Evolutionary conservation across 2,113 vertebrate species (phyloP).

Genomic region (Spheniscus mendiculus): DNA sequence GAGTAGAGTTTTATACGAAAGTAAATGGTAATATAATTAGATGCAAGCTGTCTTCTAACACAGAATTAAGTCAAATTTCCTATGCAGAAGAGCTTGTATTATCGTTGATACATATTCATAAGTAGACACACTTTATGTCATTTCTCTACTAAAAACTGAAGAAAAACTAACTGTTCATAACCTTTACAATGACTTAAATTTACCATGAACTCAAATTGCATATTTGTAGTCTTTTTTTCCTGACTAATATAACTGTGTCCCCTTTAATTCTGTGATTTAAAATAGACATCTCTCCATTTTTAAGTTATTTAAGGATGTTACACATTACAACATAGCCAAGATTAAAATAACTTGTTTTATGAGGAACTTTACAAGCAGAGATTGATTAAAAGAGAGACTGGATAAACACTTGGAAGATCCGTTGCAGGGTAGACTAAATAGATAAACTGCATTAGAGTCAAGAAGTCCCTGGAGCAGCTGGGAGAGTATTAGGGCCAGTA

Average conservation of each 20-base stretch:
- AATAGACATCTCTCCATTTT: not conserved
- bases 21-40: slow-evolving; percentile 65
- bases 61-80: slow-evolving; percentile 46
- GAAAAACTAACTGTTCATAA: not conserved
- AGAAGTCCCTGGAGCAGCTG: not conserved
- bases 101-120: slow-evolving; percentile 48
- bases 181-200: not conserved
- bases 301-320: not conserved
- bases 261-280: not conserved
- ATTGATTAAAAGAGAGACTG: not conserved
- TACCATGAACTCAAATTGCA: not conserved
- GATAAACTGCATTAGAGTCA: not conserved
- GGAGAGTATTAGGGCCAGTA: not conserved
- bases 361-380: not conserved
- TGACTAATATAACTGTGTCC: not conserved
- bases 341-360: not conserved
- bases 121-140: not conserved
- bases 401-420: not conserved
- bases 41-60: slow-evolving; percentile 39
- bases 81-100: slow-evolving; percentile 14
- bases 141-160: not conserved
- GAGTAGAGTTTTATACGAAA: slow-evolving; percentile 35
- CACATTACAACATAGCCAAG: not conserved
- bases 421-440: not conserved
- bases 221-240: not conserved